Percentiles rank a stretch among this genome's conserved stretches.
These are phyloP conservation scores for Archegozetes longisetosus DNA, from an alignment of 1,140 invertebrate genomes.

Conservation along the genomic window DNA sequence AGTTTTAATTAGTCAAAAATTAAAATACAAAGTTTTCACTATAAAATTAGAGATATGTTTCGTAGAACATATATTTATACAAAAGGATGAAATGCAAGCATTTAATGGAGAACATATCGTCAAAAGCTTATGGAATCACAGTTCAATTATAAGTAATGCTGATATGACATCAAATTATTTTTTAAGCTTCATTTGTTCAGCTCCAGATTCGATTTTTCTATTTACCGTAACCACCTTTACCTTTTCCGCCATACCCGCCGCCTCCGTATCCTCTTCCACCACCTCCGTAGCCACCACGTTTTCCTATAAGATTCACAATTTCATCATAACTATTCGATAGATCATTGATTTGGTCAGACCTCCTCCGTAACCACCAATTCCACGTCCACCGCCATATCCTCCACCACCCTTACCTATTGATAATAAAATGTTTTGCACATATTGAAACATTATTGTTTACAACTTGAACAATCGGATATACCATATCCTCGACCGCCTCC, in stretches of 20 bases:
- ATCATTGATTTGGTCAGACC: not conserved
- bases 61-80: not conserved
- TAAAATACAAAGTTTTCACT: no score
- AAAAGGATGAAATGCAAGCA: not conserved
- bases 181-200: no score
- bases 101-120: not conserved
- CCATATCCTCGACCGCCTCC: no score
- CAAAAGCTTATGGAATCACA: not conserved
- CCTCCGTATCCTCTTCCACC: not conserved
- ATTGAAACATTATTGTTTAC: no score
- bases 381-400: not conserved
- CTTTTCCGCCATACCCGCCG: not conserved
- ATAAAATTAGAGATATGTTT: not conserved
- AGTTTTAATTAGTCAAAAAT: no score
- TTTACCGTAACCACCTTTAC: not conserved
- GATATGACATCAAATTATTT: no score
- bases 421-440: no score
- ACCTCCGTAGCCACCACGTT: not conserved
- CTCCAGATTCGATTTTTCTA: no score
- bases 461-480: no score
- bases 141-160: not conserved
- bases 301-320: not conserved
- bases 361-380: not conserved
- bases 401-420: not conserved
- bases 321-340: not conserved